Evolutionary conservation across 2,113 vertebrate species (phyloP).

Genomic region (Upupa epops): DNA sequence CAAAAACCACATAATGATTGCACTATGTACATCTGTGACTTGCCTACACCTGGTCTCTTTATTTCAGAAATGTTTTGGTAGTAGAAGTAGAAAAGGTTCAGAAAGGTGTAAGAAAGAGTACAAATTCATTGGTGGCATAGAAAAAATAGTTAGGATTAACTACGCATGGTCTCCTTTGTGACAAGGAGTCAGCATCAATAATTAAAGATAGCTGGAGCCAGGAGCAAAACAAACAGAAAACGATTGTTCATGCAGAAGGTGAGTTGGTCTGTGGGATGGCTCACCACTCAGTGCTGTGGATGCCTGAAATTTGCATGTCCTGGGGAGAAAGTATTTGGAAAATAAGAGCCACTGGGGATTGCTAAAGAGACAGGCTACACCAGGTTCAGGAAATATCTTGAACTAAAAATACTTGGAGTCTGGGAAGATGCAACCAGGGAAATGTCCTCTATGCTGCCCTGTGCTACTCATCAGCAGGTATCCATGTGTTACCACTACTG

Average conservation of each 20-base stretch:
- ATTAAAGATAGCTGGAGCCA: slow-evolving; percentile 45
- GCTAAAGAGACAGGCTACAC: background rate
- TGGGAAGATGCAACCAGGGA: background rate
- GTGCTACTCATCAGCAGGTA: fast-evolving
- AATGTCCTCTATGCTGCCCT: background rate
- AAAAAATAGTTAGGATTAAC: background rate
- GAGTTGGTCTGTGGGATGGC: slow-evolving; percentile 23
- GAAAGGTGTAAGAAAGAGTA: background rate
- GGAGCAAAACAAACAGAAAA: slow-evolving; percentile 33
- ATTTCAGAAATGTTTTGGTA: background rate
- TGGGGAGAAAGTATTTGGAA: slow-evolving; percentile 27
- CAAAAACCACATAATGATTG: background rate
- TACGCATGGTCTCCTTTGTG: background rate
- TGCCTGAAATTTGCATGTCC: slow-evolving; percentile 59
- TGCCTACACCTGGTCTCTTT: background rate
- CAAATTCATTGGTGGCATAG: background rate
- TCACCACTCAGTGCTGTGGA: slow-evolving; percentile 12
- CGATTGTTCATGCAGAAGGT: background rate
- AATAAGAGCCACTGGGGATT: slow-evolving; percentile 25
- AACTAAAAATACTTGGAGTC: background rate
- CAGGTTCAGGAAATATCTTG: background rate
- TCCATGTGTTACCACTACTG: background rate
- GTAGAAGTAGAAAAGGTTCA: background rate
- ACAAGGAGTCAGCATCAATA: slow-evolving; percentile 3
- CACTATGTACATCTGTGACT: background rate